These are phyloP conservation scores for Halocaridina rubra DNA, from an alignment of 2,888 invertebrate species.

Conservation along the genomic window DNA sequence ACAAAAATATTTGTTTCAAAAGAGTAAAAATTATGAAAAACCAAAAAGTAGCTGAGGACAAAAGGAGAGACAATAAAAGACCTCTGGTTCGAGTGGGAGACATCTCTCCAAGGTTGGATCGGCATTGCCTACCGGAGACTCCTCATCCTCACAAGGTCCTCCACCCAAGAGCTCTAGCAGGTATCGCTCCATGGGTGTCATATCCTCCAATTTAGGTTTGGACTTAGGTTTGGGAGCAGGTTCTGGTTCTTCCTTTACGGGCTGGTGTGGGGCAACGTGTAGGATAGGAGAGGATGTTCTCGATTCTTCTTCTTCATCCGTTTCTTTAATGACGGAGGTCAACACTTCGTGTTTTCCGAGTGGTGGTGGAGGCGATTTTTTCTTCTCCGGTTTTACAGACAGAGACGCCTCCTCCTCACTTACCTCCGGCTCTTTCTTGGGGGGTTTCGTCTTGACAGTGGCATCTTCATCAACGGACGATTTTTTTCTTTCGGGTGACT, in stretches of 20 bases:
- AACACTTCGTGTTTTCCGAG: slow-evolving; percentile 42
- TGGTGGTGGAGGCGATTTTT: not conserved
- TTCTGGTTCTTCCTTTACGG: not conserved
- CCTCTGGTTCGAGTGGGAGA: slow-evolving; percentile 32
- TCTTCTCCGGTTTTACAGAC: slow-evolving; percentile 48
- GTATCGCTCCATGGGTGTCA: slow-evolving; percentile 49
- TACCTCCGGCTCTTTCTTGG: slow-evolving; percentile 43
- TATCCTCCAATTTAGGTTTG: not conserved
- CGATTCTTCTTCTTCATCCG: slow-evolving; percentile 43
- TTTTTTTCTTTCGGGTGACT: slow-evolving; percentile 34
- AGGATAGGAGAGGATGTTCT: slow-evolving; percentile 19
- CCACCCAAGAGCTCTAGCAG: slow-evolving; percentile 34
- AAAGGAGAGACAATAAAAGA: slow-evolving; percentile 7
- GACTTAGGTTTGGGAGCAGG: not conserved
- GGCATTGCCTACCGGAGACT: slow-evolving; percentile 46
- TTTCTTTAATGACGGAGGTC: slow-evolving; percentile 48
- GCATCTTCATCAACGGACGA: slow-evolving; percentile 41
- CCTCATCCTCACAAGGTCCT: slow-evolving; percentile 14
- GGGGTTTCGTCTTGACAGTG: slow-evolving; percentile 22
- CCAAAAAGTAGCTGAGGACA: too few species aligned
- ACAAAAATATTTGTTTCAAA: not conserved
- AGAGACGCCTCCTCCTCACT: slow-evolving; percentile 38
- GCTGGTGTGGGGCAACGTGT: not conserved
- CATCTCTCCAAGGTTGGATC: slow-evolving; percentile 8
- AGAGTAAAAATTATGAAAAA: not conserved